Conservation (phyloP, 2,888 invertebrate genomes). For the Ochropacha duplaris region DNA sequence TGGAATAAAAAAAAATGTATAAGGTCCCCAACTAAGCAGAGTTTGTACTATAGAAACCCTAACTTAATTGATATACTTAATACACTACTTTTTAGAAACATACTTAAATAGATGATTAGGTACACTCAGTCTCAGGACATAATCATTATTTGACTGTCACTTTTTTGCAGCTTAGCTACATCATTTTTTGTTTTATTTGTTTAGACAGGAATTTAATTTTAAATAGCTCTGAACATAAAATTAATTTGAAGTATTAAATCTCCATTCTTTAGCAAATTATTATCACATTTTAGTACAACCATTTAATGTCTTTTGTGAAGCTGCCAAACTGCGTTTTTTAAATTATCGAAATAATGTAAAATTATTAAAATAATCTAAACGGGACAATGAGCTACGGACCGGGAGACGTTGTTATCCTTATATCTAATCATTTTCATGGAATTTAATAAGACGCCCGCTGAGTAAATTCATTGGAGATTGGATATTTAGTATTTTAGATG, state of each 20-base stretch:
- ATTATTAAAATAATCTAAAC: conserved; percentile 1
- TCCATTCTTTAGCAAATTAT: background rate
- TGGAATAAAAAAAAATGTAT: too few relatives aligned
- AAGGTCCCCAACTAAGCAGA: too few relatives aligned
- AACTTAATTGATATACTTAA: too few relatives aligned
- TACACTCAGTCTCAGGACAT: too few relatives aligned
- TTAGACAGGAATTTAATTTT: background rate
- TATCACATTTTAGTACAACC: background rate
- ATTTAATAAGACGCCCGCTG: conserved; percentile 17
- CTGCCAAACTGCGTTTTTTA: background rate
- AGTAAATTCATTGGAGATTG: conserved; percentile 12
- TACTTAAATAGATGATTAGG: too few relatives aligned
- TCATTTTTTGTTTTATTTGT: too few relatives aligned
- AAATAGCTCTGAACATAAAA: background rate
- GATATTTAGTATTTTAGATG: background rate
- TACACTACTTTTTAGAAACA: too few relatives aligned
- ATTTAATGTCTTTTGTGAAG: background rate
- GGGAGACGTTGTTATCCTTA: background rate
- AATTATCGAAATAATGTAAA: background rate
- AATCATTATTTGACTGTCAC: too few relatives aligned
- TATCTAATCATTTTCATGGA: conserved; percentile 4
- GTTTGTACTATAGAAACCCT: too few relatives aligned
- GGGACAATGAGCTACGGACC: conserved; percentile 1
- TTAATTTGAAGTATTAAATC: background rate
- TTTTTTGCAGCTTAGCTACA: too few relatives aligned